Conservation (phyloP, 2,113 vertebrate species). For the Eonycteris spelaea region DNA sequence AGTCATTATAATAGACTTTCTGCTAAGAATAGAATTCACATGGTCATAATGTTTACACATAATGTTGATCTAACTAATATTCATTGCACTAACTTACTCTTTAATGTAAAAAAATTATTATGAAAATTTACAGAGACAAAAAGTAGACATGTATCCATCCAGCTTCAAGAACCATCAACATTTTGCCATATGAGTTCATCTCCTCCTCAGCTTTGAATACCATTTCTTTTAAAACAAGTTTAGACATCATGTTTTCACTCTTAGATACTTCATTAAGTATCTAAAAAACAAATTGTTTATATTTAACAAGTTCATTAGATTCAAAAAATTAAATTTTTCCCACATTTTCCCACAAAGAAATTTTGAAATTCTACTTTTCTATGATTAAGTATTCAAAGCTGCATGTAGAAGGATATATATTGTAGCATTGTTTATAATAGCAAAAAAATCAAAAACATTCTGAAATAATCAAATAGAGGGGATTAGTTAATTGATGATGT, state of each 20-base stretch:
- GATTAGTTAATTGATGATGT: not conserved
- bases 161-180: not conserved
- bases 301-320: not conserved
- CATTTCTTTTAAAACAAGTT: not conserved
- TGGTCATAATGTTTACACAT: not conserved
- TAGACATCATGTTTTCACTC: not conserved
- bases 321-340: not conserved
- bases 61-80: not conserved
- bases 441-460: not conserved
- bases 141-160: not conserved
- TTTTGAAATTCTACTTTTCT: not conserved
- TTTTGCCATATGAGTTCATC: not conserved
- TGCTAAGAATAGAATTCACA: not conserved
- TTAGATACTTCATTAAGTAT: not conserved
- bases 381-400: not conserved
- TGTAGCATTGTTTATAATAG: not conserved
- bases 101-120: not conserved
- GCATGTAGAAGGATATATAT: not conserved
- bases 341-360: not conserved
- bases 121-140: not conserved
- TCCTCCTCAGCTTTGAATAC: not conserved
- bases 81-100: not conserved
- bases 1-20: not conserved
- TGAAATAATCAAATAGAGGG: not conserved
- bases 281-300: not conserved